Conservation (phyloP, 2,113 vertebrate species). For the Tichodroma muraria region DNA sequence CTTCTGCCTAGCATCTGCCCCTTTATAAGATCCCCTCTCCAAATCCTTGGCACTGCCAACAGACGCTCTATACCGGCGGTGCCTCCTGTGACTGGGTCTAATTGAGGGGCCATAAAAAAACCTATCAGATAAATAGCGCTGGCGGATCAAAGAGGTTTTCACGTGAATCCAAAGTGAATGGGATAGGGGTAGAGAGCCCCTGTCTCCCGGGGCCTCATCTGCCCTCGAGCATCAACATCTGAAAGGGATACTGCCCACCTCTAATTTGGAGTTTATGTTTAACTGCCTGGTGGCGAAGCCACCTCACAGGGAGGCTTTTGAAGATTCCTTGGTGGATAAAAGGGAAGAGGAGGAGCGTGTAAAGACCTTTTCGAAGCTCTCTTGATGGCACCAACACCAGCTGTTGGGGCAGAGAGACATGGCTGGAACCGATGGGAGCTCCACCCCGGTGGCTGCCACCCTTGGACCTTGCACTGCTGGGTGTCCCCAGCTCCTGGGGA, state of each 20-base stretch:
- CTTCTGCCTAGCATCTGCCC: background rate
- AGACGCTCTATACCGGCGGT: background rate
- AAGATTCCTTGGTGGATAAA: background rate
- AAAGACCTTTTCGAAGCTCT: background rate
- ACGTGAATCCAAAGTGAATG: background rate
- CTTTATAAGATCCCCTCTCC: background rate
- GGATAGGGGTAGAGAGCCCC: background rate
- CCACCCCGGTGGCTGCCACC: rapidly evolving
- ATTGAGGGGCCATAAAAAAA: background rate
- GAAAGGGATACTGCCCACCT: background rate
- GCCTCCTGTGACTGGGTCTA: background rate
- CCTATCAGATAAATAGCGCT: background rate
- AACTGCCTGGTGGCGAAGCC: background rate
- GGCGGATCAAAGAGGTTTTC: background rate
- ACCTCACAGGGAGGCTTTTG: background rate
- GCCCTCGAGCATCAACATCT: background rate
- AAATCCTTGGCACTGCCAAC: background rate
- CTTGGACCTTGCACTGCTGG: rapidly evolving
- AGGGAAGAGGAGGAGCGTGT: background rate
- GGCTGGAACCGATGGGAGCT: rapidly evolving
- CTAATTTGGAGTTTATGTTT: background rate
- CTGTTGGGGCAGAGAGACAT: background rate
- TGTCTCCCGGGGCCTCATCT: background rate
- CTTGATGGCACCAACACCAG: background rate
- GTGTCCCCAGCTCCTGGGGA: background rate